These are phyloP conservation scores for Dermolepida albohirtum DNA, from an alignment of 2,888 invertebrate genomes.

Conservation along the genomic window DNA sequence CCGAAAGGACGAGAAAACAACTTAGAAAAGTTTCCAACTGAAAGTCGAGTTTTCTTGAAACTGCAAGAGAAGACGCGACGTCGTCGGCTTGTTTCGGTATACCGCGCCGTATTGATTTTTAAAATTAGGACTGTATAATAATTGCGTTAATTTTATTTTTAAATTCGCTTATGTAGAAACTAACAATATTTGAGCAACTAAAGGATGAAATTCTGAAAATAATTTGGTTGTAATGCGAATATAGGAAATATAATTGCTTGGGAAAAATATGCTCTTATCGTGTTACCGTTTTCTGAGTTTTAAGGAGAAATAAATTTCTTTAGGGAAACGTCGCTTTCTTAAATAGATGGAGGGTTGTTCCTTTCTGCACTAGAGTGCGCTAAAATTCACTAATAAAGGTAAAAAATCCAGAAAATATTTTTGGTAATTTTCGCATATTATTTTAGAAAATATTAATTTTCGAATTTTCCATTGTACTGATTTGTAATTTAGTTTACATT, in stretches of 20 bases:
- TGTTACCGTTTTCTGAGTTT: constrained; percentile 43
- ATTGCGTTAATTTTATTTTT: no score
- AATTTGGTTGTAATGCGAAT: neutral
- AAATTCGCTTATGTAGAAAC: no score
- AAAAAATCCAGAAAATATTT: constrained; percentile 4
- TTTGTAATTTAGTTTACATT: no score
- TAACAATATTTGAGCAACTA: no score
- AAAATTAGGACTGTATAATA: neutral
- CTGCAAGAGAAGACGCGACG: constrained; percentile 47
- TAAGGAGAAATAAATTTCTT: constrained; percentile 47
- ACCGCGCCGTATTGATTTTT: constrained; percentile 37
- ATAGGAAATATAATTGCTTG: neutral
- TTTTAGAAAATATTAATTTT: no score
- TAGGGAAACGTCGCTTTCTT: constrained; percentile 47
- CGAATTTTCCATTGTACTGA: no score
- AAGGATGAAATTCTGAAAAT: no score
- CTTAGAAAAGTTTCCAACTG: constrained; percentile 58
- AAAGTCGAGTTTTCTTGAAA: constrained; percentile 53
- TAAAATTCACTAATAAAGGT: constrained; percentile 16
- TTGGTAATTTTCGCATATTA: no score
- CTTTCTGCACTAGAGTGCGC: constrained; percentile 60
- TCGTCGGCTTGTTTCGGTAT: constrained; percentile 53
- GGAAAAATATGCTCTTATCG: constrained; percentile 37
- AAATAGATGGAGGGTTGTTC: constrained; percentile 59
- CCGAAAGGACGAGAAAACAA: constrained; percentile 39